Base-by-base conservation (phyloP, 2,113 vertebrate species). In the Protobothrops mucrosquamatus region DNA sequence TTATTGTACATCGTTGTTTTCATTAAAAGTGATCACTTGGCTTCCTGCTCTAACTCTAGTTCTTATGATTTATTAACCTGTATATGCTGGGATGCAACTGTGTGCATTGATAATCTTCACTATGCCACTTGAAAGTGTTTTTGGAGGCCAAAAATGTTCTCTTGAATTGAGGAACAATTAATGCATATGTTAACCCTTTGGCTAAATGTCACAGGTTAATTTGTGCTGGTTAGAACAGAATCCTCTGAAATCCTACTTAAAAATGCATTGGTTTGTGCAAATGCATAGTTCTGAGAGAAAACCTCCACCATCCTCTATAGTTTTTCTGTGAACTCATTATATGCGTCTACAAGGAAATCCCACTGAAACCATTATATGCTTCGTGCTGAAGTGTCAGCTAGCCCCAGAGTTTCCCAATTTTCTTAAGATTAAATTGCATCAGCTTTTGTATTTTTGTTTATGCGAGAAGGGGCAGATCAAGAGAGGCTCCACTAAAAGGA, bases 21-120 rank as follows among this genome's bases (percentile, higher is more conserved):
- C 94, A 97, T 97, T 97, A 97, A 97, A 97, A 92, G 91, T 18
- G 95, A 85, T 93, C 90, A 95, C 92, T 94, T 92, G 51, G 89
- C 94, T 29, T 93, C 74, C 92, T 93, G n/a, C 69, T 89, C 86
- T 93, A 39, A 85, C 90, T 85, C 90, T 93, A 20, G 4, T 94
- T 43, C 95, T 95, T 93, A 20, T 87, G 90, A n/a, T 43, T 55
- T 81, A 24, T 90, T 89, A 88, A 94, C 93, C 7, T 0, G 34
- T 81, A n/a, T 24, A 48, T 89, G 29, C 85, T 0, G 2, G 1
- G 93, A 89, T 0, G 0, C 3, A 46, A 87, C 1, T 46, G 54
- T 24, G 4, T 20, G 15, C 8, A 1, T 3, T 39, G 43, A 9
- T 57, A 91, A 85, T 11, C 14, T 6, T 20, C 0, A 0, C 12